A percentile compares a stretch with the other conserved stretches of the same genome.
phyloP scores from a whole-genome alignment of 1,140 invertebrate species.

The Pogonognathellus flavescens region DNA sequence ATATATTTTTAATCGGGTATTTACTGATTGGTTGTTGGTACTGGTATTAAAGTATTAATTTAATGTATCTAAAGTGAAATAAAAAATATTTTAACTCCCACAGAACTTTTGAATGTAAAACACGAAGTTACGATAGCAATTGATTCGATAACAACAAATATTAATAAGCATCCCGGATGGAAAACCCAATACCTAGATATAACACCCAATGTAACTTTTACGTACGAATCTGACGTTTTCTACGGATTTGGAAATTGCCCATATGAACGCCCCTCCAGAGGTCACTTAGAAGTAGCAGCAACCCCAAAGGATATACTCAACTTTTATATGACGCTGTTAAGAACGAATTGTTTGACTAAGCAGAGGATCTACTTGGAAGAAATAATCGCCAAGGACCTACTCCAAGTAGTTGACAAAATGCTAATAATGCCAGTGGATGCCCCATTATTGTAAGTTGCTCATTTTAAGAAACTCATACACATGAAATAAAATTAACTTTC shows the following conservation, averaged over 20 bases:
- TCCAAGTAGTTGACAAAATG: not conserved
- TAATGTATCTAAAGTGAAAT: too few relatives aligned
- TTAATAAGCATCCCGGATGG: not conserved
- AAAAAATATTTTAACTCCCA: too few relatives aligned
- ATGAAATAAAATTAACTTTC: too few relatives aligned
- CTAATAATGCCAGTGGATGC: not conserved
- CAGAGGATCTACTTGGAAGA: not conserved
- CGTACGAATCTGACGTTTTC: not conserved
- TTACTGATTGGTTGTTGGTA: too few relatives aligned
- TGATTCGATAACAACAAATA: too few relatives aligned
- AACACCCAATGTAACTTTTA: not conserved
- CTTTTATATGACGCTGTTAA: not conserved
- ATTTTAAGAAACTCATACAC: too few relatives aligned
- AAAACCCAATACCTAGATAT: not conserved
- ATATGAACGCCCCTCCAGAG: not conserved
- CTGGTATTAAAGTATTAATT: too few relatives aligned
- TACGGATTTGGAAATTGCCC: not conserved
- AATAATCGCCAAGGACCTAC: not conserved
- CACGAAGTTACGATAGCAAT: too few relatives aligned
- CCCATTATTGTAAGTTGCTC: not conserved
- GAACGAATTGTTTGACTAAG: not conserved
- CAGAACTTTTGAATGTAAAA: too few relatives aligned
- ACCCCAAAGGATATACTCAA: not conserved
- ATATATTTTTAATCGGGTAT: too few relatives aligned
- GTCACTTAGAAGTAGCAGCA: not conserved